Conservation (phyloP, 1,140 invertebrate genomes). For the Leptinotarsa undecemlineata region DNA sequence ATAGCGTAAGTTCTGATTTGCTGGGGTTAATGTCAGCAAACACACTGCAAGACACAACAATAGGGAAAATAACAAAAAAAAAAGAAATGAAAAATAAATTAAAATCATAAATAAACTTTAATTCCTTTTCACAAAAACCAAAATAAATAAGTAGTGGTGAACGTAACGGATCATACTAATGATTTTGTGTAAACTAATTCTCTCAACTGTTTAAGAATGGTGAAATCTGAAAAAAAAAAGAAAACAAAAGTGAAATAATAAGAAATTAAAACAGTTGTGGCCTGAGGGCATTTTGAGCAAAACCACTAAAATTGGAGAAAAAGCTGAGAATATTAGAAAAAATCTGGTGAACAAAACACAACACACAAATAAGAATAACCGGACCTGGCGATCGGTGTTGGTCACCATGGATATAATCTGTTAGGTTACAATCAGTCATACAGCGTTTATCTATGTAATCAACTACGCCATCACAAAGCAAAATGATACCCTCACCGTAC, state of each 20-base stretch:
- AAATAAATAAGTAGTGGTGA: constrained; percentile 40
- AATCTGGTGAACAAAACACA: constrained; percentile 45
- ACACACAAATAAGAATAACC: constrained; percentile 43
- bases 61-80: constrained; percentile 38
- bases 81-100: constrained; percentile 29
- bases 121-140: constrained; percentile 40
- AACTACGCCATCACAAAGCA: constrained; percentile 44
- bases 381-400: constrained; percentile 31
- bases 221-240: constrained; percentile 27
- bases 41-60: constrained; percentile 46
- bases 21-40: constrained; percentile 45
- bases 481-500: constrained; percentile 38
- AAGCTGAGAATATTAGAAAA: constrained; percentile 47
- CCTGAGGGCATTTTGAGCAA: constrained; percentile 48
- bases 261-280: constrained; percentile 45
- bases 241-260: constrained; percentile 33
- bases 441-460: constrained; percentile 35
- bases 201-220: not conserved
- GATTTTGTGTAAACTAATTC: constrained; percentile 1
- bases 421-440: constrained; percentile 39
- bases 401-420: constrained; percentile 31
- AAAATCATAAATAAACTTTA: constrained; percentile 47
- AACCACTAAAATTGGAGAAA: constrained; percentile 47
- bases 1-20: constrained; percentile 36
- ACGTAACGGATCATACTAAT: constrained; percentile 43